A percentile compares a stretch with the other conserved stretches of the same genome.
Evolutionary conservation across 2,888 invertebrate genomes (phyloP).

Genomic region (Drosophila percnosoma): DNA sequence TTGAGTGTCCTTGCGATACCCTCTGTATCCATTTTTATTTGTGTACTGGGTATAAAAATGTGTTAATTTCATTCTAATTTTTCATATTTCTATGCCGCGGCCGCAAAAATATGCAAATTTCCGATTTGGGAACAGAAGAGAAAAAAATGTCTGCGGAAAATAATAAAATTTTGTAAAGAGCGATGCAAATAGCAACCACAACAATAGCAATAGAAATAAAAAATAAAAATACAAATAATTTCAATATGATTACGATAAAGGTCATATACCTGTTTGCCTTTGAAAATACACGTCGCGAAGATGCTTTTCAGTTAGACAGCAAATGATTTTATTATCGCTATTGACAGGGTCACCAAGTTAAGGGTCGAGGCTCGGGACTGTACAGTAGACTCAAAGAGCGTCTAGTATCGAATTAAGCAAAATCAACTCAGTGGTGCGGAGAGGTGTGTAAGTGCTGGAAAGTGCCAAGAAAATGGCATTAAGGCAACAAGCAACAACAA

Average conservation of each 20-base stretch:
- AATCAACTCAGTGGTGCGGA: neutral
- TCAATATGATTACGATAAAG: conserved; percentile 3
- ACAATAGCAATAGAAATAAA: conserved; percentile 1
- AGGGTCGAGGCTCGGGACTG: conserved; percentile 4
- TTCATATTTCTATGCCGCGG: conserved; percentile 43
- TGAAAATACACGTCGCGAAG: conserved; percentile 4
- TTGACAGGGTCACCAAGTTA: conserved; percentile 44
- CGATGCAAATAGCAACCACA: conserved; percentile 3
- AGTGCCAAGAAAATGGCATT: neutral
- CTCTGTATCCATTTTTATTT: conserved; percentile 11
- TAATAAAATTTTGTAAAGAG: conserved; percentile 10
- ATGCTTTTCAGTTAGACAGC: conserved; percentile 61
- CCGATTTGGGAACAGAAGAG: neutral
- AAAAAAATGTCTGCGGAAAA: neutral
- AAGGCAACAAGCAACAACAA: neutral
- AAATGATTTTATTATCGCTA: conserved; percentile 68
- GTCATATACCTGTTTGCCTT: neutral
- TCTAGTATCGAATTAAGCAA: conserved; percentile 1
- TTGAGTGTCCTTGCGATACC: neutral
- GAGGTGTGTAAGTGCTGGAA: neutral
- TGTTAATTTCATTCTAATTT: conserved; percentile 59
- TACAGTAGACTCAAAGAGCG: neutral
- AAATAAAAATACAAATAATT: conserved; percentile 8
- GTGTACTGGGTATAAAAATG: conserved; percentile 12
- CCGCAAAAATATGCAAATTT: conserved; percentile 9